Percentiles rank a stretch among this genome's conserved stretches.
These are phyloP conservation scores for Setophaga petechia DNA, from an alignment of 2,113 vertebrate genomes.

Conservation along the genomic window DNA sequence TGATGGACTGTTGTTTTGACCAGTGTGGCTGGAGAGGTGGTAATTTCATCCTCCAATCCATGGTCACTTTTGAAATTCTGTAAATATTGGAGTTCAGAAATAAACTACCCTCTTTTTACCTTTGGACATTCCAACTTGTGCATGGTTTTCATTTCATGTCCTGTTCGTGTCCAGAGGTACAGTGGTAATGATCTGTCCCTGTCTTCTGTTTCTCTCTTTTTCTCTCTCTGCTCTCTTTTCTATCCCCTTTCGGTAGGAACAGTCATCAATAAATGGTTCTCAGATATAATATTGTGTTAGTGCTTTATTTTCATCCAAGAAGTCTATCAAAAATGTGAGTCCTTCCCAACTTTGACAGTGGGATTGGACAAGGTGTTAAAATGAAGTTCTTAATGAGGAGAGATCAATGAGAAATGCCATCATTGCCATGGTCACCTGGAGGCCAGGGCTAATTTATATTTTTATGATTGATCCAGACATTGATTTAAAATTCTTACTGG, in stretches of 20 bases:
- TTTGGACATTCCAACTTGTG: too few species aligned
- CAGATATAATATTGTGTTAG: accelerated
- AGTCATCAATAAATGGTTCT: neutral
- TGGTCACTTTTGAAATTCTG: too few species aligned
- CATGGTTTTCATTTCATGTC: too few species aligned
- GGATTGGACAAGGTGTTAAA: neutral
- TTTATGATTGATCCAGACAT: neutral
- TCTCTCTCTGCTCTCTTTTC: neutral
- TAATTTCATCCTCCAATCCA: too few species aligned
- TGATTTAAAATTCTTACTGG: neutral
- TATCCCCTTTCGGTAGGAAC: too few species aligned
- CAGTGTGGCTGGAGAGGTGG: too few species aligned
- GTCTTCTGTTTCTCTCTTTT: neutral
- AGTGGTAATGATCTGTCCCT: too few species aligned
- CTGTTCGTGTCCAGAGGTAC: too few species aligned
- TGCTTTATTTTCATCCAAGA: neutral
- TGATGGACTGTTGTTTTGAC: too few species aligned
- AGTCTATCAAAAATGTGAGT: neutral
- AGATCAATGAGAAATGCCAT: slow-evolving; percentile 10
- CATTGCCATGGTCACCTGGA: neutral
- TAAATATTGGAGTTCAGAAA: too few species aligned
- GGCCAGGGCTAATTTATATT: neutral
- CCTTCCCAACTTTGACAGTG: neutral
- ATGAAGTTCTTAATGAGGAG: slow-evolving; percentile 14
- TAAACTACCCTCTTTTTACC: too few species aligned